A percentile compares a stretch with the other conserved stretches of the same genome.
These are phyloP conservation scores for Erinaceus europaeus DNA, from an alignment of 2,113 vertebrate species.

Conservation along the genomic window DNA sequence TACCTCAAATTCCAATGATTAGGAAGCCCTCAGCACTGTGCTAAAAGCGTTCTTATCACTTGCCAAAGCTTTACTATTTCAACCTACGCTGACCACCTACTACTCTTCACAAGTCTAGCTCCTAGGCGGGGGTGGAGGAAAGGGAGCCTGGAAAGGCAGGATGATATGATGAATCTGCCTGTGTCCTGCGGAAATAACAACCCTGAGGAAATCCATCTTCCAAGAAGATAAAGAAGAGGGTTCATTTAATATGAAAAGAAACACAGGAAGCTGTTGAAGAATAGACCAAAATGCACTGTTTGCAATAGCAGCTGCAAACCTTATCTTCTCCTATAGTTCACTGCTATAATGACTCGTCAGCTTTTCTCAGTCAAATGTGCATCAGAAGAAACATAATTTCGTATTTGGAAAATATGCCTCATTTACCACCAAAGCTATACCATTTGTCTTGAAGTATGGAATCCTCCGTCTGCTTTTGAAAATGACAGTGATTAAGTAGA, in stretches of 20 bases:
- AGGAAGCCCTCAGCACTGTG: neutral
- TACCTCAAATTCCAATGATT: neutral
- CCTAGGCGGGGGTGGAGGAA: fast-evolving
- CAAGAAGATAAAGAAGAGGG: slow-evolving; percentile 53
- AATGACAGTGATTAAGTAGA: slow-evolving; percentile 74
- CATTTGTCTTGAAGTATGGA: slow-evolving; percentile 71
- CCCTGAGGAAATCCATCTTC: slow-evolving; percentile 48
- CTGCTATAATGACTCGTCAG: slow-evolving; percentile 53
- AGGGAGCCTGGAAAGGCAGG: neutral
- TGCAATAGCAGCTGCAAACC: slow-evolving; percentile 67
- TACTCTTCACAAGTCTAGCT: neutral
- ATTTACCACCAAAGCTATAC: slow-evolving; percentile 61
- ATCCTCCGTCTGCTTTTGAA: slow-evolving; percentile 70
- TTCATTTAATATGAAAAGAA: slow-evolving; percentile 60
- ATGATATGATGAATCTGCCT: slow-evolving; percentile 18
- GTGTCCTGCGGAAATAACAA: neutral
- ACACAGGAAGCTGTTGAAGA: slow-evolving; percentile 62
- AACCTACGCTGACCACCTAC: neutral
- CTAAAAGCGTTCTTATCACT: neutral
- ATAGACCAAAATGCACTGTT: slow-evolving; percentile 43
- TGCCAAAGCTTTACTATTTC: neutral
- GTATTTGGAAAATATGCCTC: slow-evolving; percentile 74
- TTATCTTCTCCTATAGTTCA: slow-evolving; percentile 50
- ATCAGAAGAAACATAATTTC: slow-evolving; percentile 68
- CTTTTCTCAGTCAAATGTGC: slow-evolving; percentile 73